phyloP scores from a whole-genome alignment of 2,113 vertebrate genomes.

The Halichoerus grypus region DNA sequence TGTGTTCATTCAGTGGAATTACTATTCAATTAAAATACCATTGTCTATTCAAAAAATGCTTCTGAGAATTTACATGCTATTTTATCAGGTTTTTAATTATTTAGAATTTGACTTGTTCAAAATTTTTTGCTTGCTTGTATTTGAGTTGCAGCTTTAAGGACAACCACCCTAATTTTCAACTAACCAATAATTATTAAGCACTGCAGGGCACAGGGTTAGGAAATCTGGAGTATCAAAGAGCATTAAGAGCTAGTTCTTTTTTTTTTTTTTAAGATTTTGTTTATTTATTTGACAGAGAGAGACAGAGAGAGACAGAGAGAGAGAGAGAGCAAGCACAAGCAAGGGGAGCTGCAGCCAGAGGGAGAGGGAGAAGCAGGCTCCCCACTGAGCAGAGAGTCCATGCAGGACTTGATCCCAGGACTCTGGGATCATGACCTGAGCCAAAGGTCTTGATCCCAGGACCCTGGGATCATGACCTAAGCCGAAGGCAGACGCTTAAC shows the following conservation, averaged over 20 bases:
- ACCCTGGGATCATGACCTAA: too few species aligned
- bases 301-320: too few species aligned
- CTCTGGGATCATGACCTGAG: too few species aligned
- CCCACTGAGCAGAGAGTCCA: too few species aligned
- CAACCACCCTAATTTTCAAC: not conserved
- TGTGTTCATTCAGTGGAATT: not conserved
- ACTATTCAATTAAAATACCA: not conserved
- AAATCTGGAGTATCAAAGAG: not conserved
- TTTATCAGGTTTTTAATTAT: constrained; percentile 6
- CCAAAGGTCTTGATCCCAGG: too few species aligned
- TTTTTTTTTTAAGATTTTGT: too few species aligned
- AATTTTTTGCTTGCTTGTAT: not conserved
- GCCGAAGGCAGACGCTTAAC: too few species aligned
- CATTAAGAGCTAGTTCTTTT: not conserved
- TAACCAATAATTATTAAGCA: not conserved
- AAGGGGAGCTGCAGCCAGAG: too few species aligned
- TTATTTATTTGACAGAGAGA: too few species aligned
- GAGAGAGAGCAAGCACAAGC: too few species aligned
- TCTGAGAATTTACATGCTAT: not conserved
- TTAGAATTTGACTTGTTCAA: not conserved
- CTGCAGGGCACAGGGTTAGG: not conserved
- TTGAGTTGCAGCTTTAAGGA: not conserved
- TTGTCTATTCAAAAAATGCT: not conserved
- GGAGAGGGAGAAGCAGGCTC: too few species aligned
- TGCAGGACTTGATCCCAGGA: too few species aligned